phyloP scores from a whole-genome alignment of 2,888 invertebrate genomes.

The Eubasilissa splendida region DNA sequence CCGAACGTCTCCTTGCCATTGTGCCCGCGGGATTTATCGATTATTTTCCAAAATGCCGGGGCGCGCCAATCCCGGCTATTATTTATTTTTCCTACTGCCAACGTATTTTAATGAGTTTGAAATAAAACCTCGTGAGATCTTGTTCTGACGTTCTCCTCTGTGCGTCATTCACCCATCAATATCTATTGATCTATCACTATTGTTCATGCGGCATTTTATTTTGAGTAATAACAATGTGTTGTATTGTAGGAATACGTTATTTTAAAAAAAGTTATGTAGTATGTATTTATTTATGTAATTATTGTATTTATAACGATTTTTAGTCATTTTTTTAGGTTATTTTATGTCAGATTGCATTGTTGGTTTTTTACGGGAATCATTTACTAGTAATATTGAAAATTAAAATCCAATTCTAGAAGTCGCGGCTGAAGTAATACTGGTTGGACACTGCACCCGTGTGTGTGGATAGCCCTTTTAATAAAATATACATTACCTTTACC shows the following conservation, averaged over 20 bases:
- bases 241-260: conserved; percentile 5
- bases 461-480: no score
- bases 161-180: conserved; percentile 42
- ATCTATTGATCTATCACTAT: conserved; percentile 19
- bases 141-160: conserved; percentile 5
- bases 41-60: conserved; percentile 51
- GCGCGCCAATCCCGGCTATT: conserved; percentile 41
- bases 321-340: no score
- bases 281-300: no score
- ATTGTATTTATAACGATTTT: no score
- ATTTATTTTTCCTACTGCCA: conserved; percentile 23
- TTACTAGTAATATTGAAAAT: no score
- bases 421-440: no score
- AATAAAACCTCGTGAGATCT: conserved; percentile 45
- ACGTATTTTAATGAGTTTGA: conserved; percentile 44
- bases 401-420: no score
- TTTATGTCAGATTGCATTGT: no score
- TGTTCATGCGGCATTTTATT: conserved; percentile 38
- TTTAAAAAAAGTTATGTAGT: conserved; percentile 21
- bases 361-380: no score
- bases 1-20: background rate
- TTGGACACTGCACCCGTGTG: no score
- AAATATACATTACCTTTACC: no score
- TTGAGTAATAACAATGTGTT: conserved; percentile 18
- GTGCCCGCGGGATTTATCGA: conserved; percentile 41